These are phyloP conservation scores for Neoarius graeffei DNA, from an alignment of 2,113 vertebrate species.

Conservation along the genomic window DNA sequence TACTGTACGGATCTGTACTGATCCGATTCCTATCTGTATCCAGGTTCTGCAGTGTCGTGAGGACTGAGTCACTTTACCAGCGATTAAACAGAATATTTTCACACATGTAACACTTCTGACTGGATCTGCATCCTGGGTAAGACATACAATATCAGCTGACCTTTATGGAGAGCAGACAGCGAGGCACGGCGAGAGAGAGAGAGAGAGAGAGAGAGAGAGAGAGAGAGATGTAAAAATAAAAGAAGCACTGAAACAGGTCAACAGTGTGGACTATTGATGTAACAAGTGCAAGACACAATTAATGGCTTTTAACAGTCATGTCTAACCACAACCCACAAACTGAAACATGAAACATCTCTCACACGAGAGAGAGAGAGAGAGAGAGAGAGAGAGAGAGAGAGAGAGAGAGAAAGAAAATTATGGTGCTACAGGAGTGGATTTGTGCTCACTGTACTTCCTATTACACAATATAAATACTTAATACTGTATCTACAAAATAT, in stretches of 20 bases:
- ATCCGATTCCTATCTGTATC: background rate
- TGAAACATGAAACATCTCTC: background rate
- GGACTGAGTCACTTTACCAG: background rate
- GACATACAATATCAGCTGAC: background rate
- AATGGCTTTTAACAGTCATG: constrained; percentile 3
- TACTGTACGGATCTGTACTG: background rate
- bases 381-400: too few species aligned
- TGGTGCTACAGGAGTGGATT: background rate
- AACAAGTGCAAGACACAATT: background rate
- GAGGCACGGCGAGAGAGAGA: background rate
- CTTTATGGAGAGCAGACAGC: background rate
- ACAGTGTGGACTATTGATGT: background rate
- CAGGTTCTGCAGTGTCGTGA: background rate
- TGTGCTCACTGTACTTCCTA: background rate
- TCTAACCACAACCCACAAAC: background rate
- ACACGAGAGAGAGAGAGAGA: too few species aligned
- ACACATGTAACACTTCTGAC: background rate
- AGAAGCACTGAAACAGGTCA: background rate
- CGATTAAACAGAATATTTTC: background rate
- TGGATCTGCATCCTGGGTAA: background rate
- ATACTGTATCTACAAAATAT: background rate
- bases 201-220: background rate
- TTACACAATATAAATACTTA: background rate
- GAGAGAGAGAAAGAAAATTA: background rate
- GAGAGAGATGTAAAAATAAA: background rate